These are phyloP conservation scores for Drosophila mercatorum DNA, from an alignment of 2,888 invertebrate genomes.

Conservation along the genomic window DNA sequence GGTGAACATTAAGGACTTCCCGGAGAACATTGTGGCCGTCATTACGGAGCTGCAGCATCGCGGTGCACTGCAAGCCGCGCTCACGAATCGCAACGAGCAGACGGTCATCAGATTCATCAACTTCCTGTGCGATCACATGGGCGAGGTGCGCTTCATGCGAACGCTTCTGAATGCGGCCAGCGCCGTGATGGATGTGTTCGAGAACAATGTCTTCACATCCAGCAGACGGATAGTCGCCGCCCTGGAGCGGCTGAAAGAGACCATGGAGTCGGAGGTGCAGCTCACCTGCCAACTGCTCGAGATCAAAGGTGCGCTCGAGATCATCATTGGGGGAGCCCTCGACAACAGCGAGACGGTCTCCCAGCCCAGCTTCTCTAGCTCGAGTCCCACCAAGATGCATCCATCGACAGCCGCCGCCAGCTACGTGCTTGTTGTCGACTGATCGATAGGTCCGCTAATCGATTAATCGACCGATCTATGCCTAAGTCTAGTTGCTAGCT, in stretches of 20 bases:
- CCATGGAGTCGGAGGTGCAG: conserved; percentile 89
- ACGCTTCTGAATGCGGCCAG: conserved; percentile 90
- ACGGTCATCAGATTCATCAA: conserved; percentile 88
- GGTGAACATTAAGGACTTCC: conserved; percentile 87
- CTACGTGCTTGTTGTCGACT: conserved; percentile 59
- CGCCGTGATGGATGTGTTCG: conserved; percentile 91
- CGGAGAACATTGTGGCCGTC: conserved; percentile 91
- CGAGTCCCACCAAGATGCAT: conserved; percentile 58
- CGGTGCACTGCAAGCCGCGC: conserved; percentile 90
- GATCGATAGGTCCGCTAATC: conserved; percentile 10
- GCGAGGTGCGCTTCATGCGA: conserved; percentile 90
- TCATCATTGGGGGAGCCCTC: conserved; percentile 87
- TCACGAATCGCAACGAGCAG: conserved; percentile 89
- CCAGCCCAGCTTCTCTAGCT: conserved; percentile 20
- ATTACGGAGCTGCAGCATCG: conserved; percentile 95
- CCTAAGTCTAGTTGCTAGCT: not conserved
- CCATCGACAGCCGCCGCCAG: conserved; percentile 80
- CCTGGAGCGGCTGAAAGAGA: conserved; percentile 87
- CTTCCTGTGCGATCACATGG: conserved; percentile 91
- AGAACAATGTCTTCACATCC: conserved; percentile 87
- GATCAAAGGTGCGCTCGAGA: conserved; percentile 89
- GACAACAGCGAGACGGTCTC: conserved; percentile 84
- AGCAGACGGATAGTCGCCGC: conserved; percentile 87
- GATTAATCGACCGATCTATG: not conserved
- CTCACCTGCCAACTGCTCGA: conserved; percentile 88